Evolutionary conservation across 2,797 vertebrate species (phyloP), one percentile per base, ranked within the genome.

Genomic region (Sardinella longiceps): DNA sequence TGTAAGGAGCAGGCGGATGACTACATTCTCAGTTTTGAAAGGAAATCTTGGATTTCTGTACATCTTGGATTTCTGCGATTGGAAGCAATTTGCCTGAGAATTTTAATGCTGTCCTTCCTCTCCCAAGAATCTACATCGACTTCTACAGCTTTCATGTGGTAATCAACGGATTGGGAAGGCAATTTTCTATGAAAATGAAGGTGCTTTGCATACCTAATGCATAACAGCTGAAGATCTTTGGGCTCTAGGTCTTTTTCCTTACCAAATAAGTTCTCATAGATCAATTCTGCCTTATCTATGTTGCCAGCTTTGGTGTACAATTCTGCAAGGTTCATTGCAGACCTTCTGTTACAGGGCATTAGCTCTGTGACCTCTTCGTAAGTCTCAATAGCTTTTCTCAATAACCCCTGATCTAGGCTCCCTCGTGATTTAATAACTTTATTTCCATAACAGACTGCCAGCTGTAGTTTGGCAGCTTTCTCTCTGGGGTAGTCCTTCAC

Each of bases 81-180:
- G 1, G 10, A 10, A 48, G 12, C 2, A 48, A 11, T 48, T 10
- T 7, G 1, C 7, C 11, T 10, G 46, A 48, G 46, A 10, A 48
- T 48, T 5, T 10, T 5, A 48, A 48, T 48, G 46, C 46, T 48
- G 46, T 48, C 12, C 7, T 48, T 10, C 11, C 46, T 48, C 0
- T 80, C 50, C 5, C 1, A 1, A 9, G 46, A n/a, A n/a, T n/a
- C n/a, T n/a, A n/a, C n/a, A 48, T 48, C 12, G 46, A 56, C 70
- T 74, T 84, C 83, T 45, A 15, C 66, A 74, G n/a, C 70, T 45
- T 81, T 84, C 33, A 18, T 81, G 80, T 70, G 5, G 51, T 6
- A 45, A 5, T 45, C 2, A 25, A 66, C 39, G 18, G 80, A 74
- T 0, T 85, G 45, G 0, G 30, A 33, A 5, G 20, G 20, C 1